Base-by-base conservation (phyloP, 2,888 invertebrate species). In the Drosophila infuscata region DNA sequence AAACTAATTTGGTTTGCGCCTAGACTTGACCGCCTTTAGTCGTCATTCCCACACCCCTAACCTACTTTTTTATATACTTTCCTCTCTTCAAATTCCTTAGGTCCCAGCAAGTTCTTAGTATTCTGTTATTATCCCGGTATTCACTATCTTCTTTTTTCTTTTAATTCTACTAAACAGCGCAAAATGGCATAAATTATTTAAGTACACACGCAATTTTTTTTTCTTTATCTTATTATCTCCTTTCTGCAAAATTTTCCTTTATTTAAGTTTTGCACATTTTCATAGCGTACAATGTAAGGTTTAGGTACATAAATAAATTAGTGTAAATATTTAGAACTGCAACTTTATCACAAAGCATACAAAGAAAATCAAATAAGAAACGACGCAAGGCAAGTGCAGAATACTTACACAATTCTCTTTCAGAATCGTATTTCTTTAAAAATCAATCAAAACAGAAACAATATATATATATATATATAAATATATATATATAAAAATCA, bases 101-200 rank as follows among this genome's bases (percentile, higher is more conserved):
- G 64, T 74, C 69, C 68, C 73, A 60, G 61, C 59, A 38, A 62
- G 53, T 48, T 67, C 67, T 35, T 48, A 68, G 53, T 62, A 41
- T 57, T 65, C 61, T 69, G 67, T 65, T 36, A 36, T 36, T 48
- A 20, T 74, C 5, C 17, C 49, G 51, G 41, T 20, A 33, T 59
- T 33, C 58, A 49, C 12, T 66, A 46, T 57, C 38, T 36, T 17
- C 3, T 2, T n/a, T 64, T 80, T 15, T 53, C 52, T 51, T 8
- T 58, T n/a, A 25, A 33, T 36, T 52, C 46, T 48, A 38, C 38
- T 48, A 41, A 51, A 60, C 64, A 69, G 78, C 70, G 67, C 43
- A 85, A 79, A 76, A 76, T 70, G 74, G 87, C 90, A 90, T 88
- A 88, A 88, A 85, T 90, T 88, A 88, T 90, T 88, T 90, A 90